Conservation (phyloP, 2,888 invertebrate genomes). For the Meloe dianella region DNA sequence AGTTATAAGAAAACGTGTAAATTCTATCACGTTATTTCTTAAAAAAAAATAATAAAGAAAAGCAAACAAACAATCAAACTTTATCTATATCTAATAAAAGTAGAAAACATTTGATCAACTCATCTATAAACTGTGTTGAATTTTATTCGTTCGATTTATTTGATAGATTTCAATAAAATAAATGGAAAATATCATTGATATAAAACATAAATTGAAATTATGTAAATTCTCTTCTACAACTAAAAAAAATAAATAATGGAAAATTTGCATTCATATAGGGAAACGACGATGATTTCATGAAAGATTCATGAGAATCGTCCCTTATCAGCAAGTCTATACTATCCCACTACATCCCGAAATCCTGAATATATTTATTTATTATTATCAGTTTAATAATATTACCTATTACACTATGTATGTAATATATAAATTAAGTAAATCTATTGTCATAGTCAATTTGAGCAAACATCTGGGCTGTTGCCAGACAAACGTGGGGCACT, state of each 20-base stretch:
- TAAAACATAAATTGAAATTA: neutral
- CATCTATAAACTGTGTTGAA: neutral
- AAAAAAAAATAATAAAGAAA: too few relatives aligned
- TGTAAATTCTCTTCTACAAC: neutral
- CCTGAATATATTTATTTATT: conserved; percentile 9
- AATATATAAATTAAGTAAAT: conserved; percentile 27
- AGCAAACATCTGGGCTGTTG: conserved; percentile 27
- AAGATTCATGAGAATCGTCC: neutral
- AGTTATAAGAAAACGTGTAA: neutral
- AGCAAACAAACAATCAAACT: too few relatives aligned
- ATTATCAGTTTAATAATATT: conserved; percentile 22
- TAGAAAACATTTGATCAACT: too few relatives aligned
- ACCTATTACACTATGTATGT: too few relatives aligned
- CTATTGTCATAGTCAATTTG: conserved; percentile 25
- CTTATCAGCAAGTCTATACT: too few relatives aligned
- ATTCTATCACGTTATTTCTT: neutral
- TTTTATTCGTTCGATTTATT: neutral
- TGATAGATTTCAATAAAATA: neutral
- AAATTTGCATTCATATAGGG: neutral
- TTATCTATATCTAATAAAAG: too few relatives aligned
- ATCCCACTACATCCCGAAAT: neutral
- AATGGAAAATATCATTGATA: neutral
- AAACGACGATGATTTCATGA: neutral
- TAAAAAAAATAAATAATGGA: neutral
- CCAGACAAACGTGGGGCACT: conserved; percentile 22